Conservation (phyloP, 1,140 invertebrate species). For the Harlomillsia oculata region DNA sequence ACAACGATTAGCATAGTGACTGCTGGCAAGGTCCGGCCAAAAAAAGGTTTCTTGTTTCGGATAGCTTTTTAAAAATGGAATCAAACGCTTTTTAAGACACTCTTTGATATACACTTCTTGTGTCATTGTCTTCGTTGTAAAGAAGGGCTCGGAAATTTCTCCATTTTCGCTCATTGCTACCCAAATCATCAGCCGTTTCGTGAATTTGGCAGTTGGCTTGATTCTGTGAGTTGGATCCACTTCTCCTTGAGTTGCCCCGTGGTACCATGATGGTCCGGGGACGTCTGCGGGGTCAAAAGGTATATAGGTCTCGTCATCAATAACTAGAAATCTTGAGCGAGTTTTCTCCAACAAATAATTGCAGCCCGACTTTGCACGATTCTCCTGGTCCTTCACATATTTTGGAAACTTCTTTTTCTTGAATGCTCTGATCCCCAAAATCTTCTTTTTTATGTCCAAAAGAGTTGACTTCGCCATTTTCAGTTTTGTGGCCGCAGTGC, state of each 20-base stretch:
- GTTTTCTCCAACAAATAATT: not conserved
- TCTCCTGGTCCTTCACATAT: not conserved
- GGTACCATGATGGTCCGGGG: not conserved
- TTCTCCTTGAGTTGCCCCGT: not conserved
- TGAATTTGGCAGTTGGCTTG: constrained; percentile 15
- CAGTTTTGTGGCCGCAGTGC: not conserved
- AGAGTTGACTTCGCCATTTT: not conserved
- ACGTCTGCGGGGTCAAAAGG: not conserved
- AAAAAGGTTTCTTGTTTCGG: constrained; percentile 13
- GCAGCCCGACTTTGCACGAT: not conserved
- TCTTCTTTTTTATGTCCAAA: not conserved
- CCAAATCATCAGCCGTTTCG: constrained; percentile 10
- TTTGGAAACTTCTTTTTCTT: not conserved
- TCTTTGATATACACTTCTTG: constrained; percentile 12
- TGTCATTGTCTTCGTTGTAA: constrained; percentile 8
- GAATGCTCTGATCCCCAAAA: not conserved
- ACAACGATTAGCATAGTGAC: constrained; percentile 2
- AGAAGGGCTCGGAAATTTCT: constrained; percentile 18
- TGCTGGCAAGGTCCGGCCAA: constrained; percentile 11
- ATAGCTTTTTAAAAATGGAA: constrained; percentile 15
- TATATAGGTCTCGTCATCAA: constrained; percentile 4
- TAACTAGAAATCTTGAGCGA: not conserved
- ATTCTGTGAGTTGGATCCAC: constrained; percentile 1
- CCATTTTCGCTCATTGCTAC: constrained; percentile 20
- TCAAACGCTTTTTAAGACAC: constrained; percentile 4